These are phyloP conservation scores for Yponomeuta cagnagella DNA, from an alignment of 2,888 invertebrate genomes.

Conservation along the genomic window DNA sequence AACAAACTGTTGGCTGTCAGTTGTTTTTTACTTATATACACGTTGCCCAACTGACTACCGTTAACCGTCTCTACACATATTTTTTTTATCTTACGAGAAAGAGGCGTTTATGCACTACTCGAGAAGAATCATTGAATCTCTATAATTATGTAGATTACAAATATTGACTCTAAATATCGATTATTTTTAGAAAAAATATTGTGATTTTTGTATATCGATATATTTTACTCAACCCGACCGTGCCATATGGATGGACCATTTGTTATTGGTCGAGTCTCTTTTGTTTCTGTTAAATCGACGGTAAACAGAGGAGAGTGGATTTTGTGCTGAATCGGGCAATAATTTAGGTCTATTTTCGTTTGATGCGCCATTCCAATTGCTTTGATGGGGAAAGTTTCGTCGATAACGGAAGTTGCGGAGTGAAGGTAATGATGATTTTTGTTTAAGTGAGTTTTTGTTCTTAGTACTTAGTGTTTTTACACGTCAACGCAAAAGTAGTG, in stretches of 20 bases:
- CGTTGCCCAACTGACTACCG: too few species aligned
- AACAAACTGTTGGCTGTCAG: too few species aligned
- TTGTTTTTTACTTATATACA: too few species aligned
- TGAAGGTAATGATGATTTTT: not conserved
- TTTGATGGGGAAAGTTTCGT: not conserved
- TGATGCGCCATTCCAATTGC: not conserved
- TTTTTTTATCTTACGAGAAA: too few species aligned
- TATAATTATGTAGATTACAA: too few species aligned
- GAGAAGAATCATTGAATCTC: too few species aligned
- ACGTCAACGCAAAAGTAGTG: not conserved
- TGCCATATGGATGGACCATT: constrained; percentile 19
- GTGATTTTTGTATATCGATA: too few species aligned
- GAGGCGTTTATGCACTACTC: too few species aligned
- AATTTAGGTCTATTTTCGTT: constrained; percentile 12
- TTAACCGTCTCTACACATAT: too few species aligned
- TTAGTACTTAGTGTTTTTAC: not conserved
- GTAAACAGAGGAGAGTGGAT: constrained; percentile 21
- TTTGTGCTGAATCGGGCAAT: constrained; percentile 19
- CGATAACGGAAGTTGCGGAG: not conserved
- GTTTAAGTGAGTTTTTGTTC: too few species aligned
- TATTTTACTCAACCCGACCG: constrained; percentile 14
- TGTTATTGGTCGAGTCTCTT: constrained; percentile 21
- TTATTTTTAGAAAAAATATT: too few species aligned
- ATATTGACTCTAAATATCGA: too few species aligned
- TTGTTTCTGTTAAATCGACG: constrained; percentile 25